Evolutionary conservation across 2,888 invertebrate genomes (phyloP).

Genomic region (Lithophane socia): DNA sequence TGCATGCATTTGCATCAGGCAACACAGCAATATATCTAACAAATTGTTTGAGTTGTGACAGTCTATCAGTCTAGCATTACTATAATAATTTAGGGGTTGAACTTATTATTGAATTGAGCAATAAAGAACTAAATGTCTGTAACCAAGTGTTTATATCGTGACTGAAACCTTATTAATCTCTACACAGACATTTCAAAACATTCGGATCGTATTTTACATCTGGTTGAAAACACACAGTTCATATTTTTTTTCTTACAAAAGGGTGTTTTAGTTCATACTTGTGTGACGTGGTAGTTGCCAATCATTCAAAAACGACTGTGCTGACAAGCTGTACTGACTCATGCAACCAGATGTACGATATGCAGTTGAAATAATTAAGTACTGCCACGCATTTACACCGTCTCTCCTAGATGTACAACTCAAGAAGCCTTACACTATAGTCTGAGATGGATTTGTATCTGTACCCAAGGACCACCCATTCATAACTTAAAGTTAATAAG

Average conservation of each 20-base stretch:
- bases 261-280: background rate
- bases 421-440: background rate
- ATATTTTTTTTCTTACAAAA: background rate
- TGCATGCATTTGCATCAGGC: constrained; percentile 12
- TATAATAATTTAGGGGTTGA: constrained; percentile 23
- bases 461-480: constrained; percentile 20
- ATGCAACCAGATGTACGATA: background rate
- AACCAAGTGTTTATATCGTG: constrained; percentile 4
- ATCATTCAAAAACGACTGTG: background rate
- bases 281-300: background rate
- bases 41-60: constrained; percentile 12
- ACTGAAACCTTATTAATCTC: background rate
- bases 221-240: background rate
- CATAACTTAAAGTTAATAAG: constrained; percentile 21
- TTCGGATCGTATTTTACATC: background rate
- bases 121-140: constrained; percentile 6
- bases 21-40: background rate
- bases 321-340: background rate
- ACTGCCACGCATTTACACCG: background rate
- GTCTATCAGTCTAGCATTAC: background rate
- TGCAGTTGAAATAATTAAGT: background rate
- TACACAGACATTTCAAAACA: background rate
- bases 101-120: constrained; percentile 34
- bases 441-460: background rate
- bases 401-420: background rate